phyloP scores from a whole-genome alignment of 2,797 vertebrate species.

The Malacoraja senta region DNA sequence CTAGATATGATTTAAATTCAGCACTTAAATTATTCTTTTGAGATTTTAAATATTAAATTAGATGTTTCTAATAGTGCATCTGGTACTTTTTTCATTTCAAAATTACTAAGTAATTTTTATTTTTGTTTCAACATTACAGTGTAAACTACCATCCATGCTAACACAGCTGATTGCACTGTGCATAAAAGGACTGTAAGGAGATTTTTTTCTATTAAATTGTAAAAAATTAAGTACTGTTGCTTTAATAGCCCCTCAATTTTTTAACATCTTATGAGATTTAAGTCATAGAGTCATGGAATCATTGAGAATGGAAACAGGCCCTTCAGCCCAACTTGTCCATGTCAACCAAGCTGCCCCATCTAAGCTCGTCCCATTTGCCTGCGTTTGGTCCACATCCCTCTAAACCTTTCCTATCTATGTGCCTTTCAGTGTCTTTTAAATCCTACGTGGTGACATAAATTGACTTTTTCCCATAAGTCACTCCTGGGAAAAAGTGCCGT shows the following conservation, averaged over 20 bases:
- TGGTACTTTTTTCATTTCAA: neutral
- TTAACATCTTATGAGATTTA: neutral
- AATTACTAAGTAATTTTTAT: neutral
- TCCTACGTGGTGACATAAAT: neutral
- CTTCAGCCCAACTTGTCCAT: too few relatives aligned
- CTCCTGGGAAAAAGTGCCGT: neutral
- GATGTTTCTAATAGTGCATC: neutral
- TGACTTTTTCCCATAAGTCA: neutral
- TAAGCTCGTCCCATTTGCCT: too few relatives aligned
- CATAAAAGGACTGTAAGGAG: too few relatives aligned
- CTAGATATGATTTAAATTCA: neutral
- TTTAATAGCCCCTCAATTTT: neutral
- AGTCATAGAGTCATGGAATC: too few relatives aligned
- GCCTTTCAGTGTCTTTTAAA: too few relatives aligned
- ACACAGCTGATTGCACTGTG: neutral
- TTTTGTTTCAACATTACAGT: neutral
- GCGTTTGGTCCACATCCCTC: too few relatives aligned
- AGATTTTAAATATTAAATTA: neutral
- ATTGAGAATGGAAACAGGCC: too few relatives aligned
- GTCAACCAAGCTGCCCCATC: too few relatives aligned
- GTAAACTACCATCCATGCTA: neutral
- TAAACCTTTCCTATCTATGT: too few relatives aligned
- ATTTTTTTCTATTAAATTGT: neutral
- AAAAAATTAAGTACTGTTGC: neutral
- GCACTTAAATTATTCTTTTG: neutral